Percentiles rank a stretch among this genome's conserved stretches.
Evolutionary conservation across 2,113 vertebrate species (phyloP).

Genomic region (Bombycilla garrulus): DNA sequence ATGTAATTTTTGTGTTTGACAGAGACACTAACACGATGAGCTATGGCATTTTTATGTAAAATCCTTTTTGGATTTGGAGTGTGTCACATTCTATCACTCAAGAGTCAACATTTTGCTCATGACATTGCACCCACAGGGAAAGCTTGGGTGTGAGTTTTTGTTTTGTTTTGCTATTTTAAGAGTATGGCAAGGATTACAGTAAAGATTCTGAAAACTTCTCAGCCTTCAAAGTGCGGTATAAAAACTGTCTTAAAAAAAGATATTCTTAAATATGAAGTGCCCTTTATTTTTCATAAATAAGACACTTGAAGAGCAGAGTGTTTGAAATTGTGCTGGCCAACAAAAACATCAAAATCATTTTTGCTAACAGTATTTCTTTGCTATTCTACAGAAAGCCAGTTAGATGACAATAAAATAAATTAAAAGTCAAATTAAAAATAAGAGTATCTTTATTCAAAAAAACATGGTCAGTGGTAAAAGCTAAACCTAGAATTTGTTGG

Average conservation of each 20-base stretch:
- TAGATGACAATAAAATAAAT: neutral
- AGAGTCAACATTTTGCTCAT: neutral
- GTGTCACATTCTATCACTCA: slow-evolving; percentile 29
- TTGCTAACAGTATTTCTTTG: neutral
- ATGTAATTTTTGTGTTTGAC: neutral
- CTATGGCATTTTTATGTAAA: neutral
- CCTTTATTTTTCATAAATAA: neutral
- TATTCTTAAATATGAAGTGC: neutral
- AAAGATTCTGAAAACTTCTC: neutral
- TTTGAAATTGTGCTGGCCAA: neutral
- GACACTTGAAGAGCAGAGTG: neutral
- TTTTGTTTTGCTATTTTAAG: slow-evolving; percentile 1
- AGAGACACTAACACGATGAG: neutral
- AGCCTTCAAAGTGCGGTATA: neutral
- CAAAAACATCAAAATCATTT: neutral
- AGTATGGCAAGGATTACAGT: neutral
- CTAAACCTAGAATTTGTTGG: neutral
- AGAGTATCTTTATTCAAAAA: neutral
- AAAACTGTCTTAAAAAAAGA: neutral
- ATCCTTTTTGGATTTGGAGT: neutral
- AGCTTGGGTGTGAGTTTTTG: neutral
- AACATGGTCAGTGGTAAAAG: neutral
- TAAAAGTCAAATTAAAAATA: neutral
- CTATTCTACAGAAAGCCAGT: neutral
- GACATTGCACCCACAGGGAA: slow-evolving; percentile 20